These are phyloP conservation scores for Drosophila setifemur DNA, from an alignment of 1,140 invertebrate genomes.

Conservation along the genomic window DNA sequence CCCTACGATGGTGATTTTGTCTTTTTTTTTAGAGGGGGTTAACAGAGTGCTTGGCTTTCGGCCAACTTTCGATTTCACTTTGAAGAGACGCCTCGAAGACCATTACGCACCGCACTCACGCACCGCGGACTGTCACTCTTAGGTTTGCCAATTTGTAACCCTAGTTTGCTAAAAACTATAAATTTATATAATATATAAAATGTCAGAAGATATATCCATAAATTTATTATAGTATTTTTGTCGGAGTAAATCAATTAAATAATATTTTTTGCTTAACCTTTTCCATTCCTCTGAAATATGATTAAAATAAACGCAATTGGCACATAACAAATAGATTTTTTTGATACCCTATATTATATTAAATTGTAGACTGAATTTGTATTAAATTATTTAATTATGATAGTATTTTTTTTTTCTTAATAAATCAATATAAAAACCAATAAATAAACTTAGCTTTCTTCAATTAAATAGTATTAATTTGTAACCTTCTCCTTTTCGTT, in stretches of 20 bases:
- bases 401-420: too few relatives aligned
- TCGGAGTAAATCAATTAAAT: too few relatives aligned
- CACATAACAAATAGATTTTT: constrained; percentile 23
- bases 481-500: not conserved
- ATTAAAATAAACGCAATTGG: constrained; percentile 13
- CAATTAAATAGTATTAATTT: too few relatives aligned
- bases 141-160: constrained; percentile 17
- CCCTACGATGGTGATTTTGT: too few relatives aligned
- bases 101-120: constrained; percentile 30
- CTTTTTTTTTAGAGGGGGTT: not conserved
- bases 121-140: constrained; percentile 7
- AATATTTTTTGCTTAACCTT: too few relatives aligned
- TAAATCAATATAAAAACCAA: too few relatives aligned
- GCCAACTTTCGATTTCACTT: constrained; percentile 68
- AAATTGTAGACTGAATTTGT: too few relatives aligned
- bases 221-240: too few relatives aligned
- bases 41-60: not conserved
- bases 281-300: not conserved
- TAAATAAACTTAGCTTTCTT: too few relatives aligned
- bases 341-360: too few relatives aligned
- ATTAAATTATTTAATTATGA: not conserved
- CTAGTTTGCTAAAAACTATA: not conserved
- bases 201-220: too few relatives aligned
- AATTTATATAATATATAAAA: not conserved
- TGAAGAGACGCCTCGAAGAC: not conserved